These are phyloP conservation scores for Acrobasis consociella DNA, from an alignment of 2,888 invertebrate genomes.

Conservation along the genomic window DNA sequence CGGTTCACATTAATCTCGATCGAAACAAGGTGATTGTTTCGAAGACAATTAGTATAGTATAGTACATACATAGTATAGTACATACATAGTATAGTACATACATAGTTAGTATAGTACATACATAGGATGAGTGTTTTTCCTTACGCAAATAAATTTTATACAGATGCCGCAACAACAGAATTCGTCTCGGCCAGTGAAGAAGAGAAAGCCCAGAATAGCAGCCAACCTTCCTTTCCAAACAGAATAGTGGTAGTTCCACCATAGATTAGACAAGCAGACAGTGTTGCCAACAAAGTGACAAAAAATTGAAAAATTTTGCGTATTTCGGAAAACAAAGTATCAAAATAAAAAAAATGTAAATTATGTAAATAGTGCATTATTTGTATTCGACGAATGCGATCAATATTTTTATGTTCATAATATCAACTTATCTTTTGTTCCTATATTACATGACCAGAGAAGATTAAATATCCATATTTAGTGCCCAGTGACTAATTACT, in stretches of 20 bases:
- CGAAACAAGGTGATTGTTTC: no score
- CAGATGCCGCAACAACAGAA: constrained; percentile 45
- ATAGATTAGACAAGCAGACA: constrained; percentile 23
- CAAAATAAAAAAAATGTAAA: constrained; percentile 2
- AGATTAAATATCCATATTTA: neutral
- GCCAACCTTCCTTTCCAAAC: constrained; percentile 73
- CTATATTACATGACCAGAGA: neutral
- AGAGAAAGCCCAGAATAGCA: constrained; percentile 71
- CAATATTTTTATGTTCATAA: constrained; percentile 22
- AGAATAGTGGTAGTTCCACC: constrained; percentile 47
- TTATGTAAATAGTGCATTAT: constrained; percentile 17
- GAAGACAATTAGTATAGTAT: no score
- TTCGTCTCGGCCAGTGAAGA: constrained; percentile 53
- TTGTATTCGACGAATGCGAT: constrained; percentile 13
- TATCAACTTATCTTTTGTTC: constrained; percentile 7
- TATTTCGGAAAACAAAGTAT: neutral
- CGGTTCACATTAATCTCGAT: no score
- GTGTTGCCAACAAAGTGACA: constrained; percentile 28
- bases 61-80: no score
- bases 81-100: no score
- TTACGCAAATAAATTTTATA: no score
- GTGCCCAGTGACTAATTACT: neutral
- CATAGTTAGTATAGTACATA: no score
- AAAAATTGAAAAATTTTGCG: constrained; percentile 8
- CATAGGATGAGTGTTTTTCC: no score